Conservation (phyloP, 2,113 vertebrate species). For the Triplophysa siluroides region DNA sequence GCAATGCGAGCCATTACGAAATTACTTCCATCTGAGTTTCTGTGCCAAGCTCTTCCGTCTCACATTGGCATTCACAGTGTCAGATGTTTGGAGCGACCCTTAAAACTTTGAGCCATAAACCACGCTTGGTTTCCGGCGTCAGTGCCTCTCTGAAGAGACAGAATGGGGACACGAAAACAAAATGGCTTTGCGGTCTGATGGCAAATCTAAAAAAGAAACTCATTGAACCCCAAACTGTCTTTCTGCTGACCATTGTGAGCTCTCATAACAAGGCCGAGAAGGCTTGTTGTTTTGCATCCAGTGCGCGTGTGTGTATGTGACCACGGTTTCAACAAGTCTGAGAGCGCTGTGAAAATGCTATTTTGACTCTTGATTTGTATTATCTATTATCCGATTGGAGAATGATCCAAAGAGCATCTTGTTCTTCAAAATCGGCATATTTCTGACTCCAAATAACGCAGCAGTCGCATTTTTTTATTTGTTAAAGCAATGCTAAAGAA, state of each 20-base stretch:
- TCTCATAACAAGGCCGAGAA: background rate
- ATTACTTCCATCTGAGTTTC: conserved; percentile 49
- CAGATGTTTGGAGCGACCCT: conserved; percentile 32
- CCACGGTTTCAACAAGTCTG: too few species aligned
- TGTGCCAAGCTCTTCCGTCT: conserved; percentile 46
- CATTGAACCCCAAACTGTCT: background rate
- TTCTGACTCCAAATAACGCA: too few species aligned
- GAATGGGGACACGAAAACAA: conserved; percentile 31
- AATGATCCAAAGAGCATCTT: too few species aligned
- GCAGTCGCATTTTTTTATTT: background rate
- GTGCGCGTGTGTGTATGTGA: background rate
- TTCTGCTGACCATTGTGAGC: background rate
- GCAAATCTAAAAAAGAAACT: background rate
- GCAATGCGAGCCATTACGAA: conserved; percentile 56
- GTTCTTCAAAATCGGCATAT: too few species aligned
- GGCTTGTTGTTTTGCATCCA: background rate
- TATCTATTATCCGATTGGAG: too few species aligned
- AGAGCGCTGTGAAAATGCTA: too few species aligned
- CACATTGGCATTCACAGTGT: conserved; percentile 32
- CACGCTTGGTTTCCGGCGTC: too few species aligned
- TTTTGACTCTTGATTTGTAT: too few species aligned
- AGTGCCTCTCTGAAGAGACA: too few species aligned
- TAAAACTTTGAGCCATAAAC: conserved; percentile 33
- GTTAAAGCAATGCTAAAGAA: background rate
- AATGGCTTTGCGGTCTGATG: conserved; percentile 26